These are phyloP conservation scores for Synergus laeviventris DNA, from an alignment of 2,888 invertebrate species.

Conservation along the genomic window DNA sequence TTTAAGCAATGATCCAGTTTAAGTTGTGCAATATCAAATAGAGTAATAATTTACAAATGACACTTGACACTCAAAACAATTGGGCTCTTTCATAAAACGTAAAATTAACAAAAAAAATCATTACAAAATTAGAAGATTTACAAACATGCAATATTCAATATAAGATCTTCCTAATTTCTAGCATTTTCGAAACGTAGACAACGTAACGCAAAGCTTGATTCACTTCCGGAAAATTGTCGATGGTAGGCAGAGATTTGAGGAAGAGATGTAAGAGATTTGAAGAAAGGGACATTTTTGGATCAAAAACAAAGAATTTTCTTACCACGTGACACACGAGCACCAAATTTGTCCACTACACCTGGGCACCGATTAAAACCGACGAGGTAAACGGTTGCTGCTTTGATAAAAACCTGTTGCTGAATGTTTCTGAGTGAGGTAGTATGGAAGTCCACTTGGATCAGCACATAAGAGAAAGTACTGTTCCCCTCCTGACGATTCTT, in stretches of 20 bases:
- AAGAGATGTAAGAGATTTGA: not conserved
- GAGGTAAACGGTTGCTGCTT: constrained; percentile 61
- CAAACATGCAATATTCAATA: too few relatives aligned
- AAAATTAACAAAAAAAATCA: too few relatives aligned
- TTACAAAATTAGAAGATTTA: too few relatives aligned
- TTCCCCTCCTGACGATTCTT: constrained; percentile 50
- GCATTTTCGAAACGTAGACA: not conserved
- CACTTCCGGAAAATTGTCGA: not conserved
- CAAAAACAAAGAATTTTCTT: too few relatives aligned
- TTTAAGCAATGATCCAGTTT: too few relatives aligned
- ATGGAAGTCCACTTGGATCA: constrained; percentile 46
- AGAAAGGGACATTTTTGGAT: not conserved
- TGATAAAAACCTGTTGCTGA: constrained; percentile 72
- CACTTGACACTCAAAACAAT: too few relatives aligned
- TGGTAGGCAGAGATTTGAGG: not conserved
- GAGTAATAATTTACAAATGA: not conserved
- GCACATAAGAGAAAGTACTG: constrained; percentile 64
- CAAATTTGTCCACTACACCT: constrained; percentile 20
- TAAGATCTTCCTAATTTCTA: not conserved
- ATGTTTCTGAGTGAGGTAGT: constrained; percentile 61
- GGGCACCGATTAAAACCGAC: constrained; percentile 42
- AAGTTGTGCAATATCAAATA: not conserved
- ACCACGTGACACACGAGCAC: constrained; percentile 36
- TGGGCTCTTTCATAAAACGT: too few relatives aligned
- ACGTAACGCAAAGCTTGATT: not conserved